A percentile compares a stretch with the other conserved stretches of the same genome.
These are phyloP conservation scores for Macaria liturata DNA, from an alignment of 2,888 invertebrate genomes.

Conservation along the genomic window DNA sequence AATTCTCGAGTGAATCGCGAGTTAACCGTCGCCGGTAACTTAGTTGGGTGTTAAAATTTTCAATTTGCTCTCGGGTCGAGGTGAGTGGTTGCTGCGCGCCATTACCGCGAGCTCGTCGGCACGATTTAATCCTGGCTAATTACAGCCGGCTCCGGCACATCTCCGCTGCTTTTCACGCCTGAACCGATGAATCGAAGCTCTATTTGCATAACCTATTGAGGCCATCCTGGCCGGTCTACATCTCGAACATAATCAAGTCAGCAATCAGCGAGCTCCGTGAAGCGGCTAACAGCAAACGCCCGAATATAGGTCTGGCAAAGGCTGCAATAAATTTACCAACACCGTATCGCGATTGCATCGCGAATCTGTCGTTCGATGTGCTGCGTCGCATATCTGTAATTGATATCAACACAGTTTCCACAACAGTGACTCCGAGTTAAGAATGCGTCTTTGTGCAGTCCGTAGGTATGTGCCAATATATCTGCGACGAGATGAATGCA, in stretches of 20 bases:
- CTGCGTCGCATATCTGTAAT: conserved; percentile 41
- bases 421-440: conserved; percentile 37
- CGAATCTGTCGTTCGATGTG: conserved; percentile 31
- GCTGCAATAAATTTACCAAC: conserved; percentile 28
- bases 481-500: too few relatives aligned
- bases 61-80: conserved; percentile 44
- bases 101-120: conserved; percentile 53
- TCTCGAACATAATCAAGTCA: conserved; percentile 49
- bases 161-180: conserved; percentile 39
- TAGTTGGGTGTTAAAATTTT: conserved; percentile 52
- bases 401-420: conserved; percentile 41
- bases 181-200: conserved; percentile 45
- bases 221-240: conserved; percentile 38
- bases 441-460: conserved; percentile 22
- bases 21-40: conserved; percentile 50
- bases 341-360: conserved; percentile 30
- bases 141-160: conserved; percentile 56
- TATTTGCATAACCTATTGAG: conserved; percentile 55
- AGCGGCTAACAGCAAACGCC: conserved; percentile 44
- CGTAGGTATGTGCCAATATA: too few relatives aligned
- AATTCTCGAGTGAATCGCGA: conserved; percentile 37
- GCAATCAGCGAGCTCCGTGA: conserved; percentile 53
- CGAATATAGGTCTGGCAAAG: conserved; percentile 30
- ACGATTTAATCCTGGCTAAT: conserved; percentile 68
- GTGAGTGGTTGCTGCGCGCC: conserved; percentile 46